phyloP scores from a whole-genome alignment of 2,888 invertebrate genomes.

The Rhingia campestris region DNA sequence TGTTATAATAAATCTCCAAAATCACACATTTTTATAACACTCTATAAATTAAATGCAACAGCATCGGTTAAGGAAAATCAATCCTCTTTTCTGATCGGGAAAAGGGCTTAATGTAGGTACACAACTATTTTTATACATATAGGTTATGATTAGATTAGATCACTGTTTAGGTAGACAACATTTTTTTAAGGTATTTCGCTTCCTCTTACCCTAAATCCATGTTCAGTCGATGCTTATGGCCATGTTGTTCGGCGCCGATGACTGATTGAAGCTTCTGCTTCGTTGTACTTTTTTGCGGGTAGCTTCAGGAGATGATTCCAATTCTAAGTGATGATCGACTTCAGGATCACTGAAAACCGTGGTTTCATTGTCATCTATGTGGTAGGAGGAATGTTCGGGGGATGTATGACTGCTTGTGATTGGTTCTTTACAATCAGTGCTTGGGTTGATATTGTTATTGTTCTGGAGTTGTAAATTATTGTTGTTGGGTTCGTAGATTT shows the following conservation, averaged over 20 bases:
- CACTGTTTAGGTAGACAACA: conserved; percentile 39
- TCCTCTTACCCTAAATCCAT: background rate
- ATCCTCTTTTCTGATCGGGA: background rate
- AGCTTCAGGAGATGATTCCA: conserved; percentile 53
- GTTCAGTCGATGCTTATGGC: conserved; percentile 51
- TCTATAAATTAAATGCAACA: conserved; percentile 16
- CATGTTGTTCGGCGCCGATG: conserved; percentile 19
- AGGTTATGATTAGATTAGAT: conserved; percentile 43
- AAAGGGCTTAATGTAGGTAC: background rate
- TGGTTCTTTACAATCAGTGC: conserved; percentile 44
- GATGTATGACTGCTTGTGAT: conserved; percentile 12
- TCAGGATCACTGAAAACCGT: conserved; percentile 78
- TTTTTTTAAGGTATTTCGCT: conserved; percentile 34
- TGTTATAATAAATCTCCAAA: conserved; percentile 45
- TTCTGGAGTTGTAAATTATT: conserved; percentile 40
- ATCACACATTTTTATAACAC: conserved; percentile 48
- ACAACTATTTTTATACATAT: conserved; percentile 17
- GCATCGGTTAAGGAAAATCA: conserved; percentile 1
- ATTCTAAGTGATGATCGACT: conserved; percentile 77
- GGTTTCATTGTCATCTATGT: conserved; percentile 76
- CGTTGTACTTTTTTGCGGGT: conserved; percentile 43
- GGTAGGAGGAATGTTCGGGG: conserved; percentile 35
- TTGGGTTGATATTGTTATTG: conserved; percentile 42
- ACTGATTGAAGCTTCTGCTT: conserved; percentile 47
- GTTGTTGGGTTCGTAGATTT: conserved; percentile 51